These are phyloP conservation scores for Piscicola geometra DNA, from an alignment of 2,888 invertebrate species.

Conservation along the genomic window DNA sequence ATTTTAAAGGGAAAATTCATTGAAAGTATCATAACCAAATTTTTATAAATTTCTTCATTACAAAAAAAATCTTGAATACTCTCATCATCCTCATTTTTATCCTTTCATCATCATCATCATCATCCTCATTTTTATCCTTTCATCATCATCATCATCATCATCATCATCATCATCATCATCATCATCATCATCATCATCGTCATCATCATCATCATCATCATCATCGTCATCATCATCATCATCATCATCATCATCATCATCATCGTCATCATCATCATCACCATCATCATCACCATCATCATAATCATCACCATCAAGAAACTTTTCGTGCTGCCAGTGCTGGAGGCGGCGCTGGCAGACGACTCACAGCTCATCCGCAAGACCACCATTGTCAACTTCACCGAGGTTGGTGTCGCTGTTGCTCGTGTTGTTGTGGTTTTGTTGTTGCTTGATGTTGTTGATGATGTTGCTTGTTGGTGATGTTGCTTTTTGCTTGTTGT, in stretches of 20 bases:
- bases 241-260: slow-evolving; percentile 12
- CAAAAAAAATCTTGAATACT: no score
- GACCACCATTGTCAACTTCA: neutral
- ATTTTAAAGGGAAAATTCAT: no score
- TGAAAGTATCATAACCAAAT: no score
- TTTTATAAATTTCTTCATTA: no score
- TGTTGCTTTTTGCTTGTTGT: no score
- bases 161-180: slow-evolving; percentile 10
- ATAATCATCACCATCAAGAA: neutral
- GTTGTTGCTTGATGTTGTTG: no score
- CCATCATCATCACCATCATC: slow-evolving; percentile 26
- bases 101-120: no score
- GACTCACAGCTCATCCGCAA: neutral
- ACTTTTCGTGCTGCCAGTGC: neutral
- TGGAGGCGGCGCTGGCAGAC: neutral
- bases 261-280: slow-evolving; percentile 14
- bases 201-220: slow-evolving; percentile 27
- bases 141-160: no score
- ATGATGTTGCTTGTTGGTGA: no score
- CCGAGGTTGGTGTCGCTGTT: neutral
- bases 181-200: slow-evolving; percentile 17
- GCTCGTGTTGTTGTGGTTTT: no score
- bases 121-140: no score
- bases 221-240: slow-evolving; percentile 22
- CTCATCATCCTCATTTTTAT: no score